Evolutionary conservation across 2,797 vertebrate genomes (phyloP).

Genomic region (Aldrovandia affinis): DNA sequence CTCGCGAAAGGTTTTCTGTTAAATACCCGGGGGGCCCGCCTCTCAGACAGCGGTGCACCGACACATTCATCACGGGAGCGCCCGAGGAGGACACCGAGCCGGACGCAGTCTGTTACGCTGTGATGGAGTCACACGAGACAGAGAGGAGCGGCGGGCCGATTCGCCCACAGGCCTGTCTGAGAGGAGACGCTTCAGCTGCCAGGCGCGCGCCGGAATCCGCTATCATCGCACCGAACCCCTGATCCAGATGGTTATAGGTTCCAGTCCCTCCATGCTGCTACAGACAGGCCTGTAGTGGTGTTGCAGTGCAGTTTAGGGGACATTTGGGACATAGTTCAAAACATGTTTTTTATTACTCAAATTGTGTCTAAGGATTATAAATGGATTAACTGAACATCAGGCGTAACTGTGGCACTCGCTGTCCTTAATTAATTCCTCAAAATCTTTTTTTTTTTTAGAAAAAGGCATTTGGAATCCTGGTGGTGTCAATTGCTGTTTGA

Average conservation of each 20-base stretch:
- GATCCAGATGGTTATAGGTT: not conserved
- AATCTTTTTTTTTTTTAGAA: not conserved
- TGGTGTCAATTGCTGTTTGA: not conserved
- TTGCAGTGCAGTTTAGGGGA: not conserved
- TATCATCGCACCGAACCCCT: too few relatives aligned
- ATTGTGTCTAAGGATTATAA: not conserved
- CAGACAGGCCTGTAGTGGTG: not conserved
- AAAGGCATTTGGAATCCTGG: not conserved
- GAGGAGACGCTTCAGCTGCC: not conserved
- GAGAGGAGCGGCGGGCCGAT: slow-evolving; percentile 21
- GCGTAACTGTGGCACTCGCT: not conserved
- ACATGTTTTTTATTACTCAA: not conserved
- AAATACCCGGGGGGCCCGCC: slow-evolving; percentile 71
- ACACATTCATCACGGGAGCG: slow-evolving; percentile 62
- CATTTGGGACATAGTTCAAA: not conserved
- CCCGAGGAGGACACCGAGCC: slow-evolving; percentile 60
- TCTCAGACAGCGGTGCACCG: slow-evolving; percentile 58
- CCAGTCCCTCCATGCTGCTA: not conserved
- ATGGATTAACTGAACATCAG: not conserved
- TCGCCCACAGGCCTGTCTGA: not conserved
- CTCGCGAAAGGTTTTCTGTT: slow-evolving; percentile 59
- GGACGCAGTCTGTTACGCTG: slow-evolving; percentile 67
- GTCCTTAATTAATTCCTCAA: not conserved
- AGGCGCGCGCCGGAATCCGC: not conserved
- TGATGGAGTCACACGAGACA: slow-evolving; percentile 59